Conservation (phyloP, 2,797 vertebrate species). For the Myotis findleyi region DNA sequence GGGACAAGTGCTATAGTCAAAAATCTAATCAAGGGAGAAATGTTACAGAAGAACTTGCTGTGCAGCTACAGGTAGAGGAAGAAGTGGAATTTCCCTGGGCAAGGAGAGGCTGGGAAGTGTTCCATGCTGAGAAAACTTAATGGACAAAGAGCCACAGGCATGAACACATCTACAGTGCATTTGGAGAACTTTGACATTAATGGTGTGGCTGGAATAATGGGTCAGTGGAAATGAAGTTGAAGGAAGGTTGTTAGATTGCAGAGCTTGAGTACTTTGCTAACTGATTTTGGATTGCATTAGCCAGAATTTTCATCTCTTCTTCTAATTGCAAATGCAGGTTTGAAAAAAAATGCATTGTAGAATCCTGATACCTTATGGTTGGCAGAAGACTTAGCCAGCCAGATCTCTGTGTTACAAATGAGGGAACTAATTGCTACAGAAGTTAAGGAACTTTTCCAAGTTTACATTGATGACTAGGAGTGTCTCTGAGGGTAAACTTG, state of each 20-base stretch:
- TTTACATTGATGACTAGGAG: neutral
- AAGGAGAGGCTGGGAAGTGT: neutral
- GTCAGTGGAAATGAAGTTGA: neutral
- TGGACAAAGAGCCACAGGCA: neutral
- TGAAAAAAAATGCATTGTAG: neutral
- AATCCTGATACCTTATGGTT: neutral
- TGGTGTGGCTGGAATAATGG: neutral
- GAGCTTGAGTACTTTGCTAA: neutral
- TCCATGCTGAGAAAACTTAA: neutral
- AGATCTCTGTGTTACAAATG: slow-evolving; percentile 11
- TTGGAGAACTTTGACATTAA: neutral
- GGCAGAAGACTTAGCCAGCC: neutral
- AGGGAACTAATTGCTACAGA: neutral
- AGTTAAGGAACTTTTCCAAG: neutral
- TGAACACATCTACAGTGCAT: neutral
- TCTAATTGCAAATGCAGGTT: neutral
- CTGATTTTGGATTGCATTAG: neutral
- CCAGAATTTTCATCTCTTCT: slow-evolving; percentile 34
- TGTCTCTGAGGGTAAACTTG: neutral
- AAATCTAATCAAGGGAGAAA: neutral
- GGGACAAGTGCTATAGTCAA: neutral
- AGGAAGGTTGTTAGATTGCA: neutral
- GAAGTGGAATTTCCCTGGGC: neutral
- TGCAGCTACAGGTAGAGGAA: neutral
- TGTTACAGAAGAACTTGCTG: neutral